Percentiles rank a stretch among this genome's conserved stretches.
phyloP scores from a whole-genome alignment of 2,797 vertebrate species.

The Semotilus atromaculatus region DNA sequence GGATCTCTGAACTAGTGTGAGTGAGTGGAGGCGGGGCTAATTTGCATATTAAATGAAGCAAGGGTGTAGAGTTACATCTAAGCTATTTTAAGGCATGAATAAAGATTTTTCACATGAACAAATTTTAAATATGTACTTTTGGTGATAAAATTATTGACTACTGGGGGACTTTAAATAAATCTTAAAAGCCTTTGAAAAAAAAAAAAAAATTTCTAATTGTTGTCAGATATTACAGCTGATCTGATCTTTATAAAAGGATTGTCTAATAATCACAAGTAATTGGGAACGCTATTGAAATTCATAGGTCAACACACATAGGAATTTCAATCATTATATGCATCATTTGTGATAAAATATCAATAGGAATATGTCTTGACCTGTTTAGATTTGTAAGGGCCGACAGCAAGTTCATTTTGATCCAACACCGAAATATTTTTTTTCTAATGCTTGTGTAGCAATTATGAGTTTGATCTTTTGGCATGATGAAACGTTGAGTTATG shows the following conservation, averaged over 20 bases:
- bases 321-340: background rate
- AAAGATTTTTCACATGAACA: too few relatives aligned
- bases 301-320: background rate
- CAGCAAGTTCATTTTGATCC: background rate
- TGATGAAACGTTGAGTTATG: constrained; percentile 15
- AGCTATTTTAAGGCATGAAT: too few relatives aligned
- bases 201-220: background rate
- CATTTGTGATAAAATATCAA: background rate
- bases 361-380: background rate
- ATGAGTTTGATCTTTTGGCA: constrained; percentile 26
- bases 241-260: constrained; percentile 22
- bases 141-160: too few relatives aligned
- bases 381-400: background rate
- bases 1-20: too few relatives aligned
- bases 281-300: background rate
- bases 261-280: background rate
- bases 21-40: too few relatives aligned
- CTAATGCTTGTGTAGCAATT: constrained; percentile 26
- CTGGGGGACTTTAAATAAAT: background rate
- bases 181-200: background rate
- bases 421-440: constrained; percentile 27
- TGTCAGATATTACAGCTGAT: background rate
- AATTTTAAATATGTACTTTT: too few relatives aligned
- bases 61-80: too few relatives aligned
- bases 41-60: too few relatives aligned